Evolutionary conservation across 2,888 invertebrate species (phyloP).

Genomic region (Epirrhoe alternata): DNA sequence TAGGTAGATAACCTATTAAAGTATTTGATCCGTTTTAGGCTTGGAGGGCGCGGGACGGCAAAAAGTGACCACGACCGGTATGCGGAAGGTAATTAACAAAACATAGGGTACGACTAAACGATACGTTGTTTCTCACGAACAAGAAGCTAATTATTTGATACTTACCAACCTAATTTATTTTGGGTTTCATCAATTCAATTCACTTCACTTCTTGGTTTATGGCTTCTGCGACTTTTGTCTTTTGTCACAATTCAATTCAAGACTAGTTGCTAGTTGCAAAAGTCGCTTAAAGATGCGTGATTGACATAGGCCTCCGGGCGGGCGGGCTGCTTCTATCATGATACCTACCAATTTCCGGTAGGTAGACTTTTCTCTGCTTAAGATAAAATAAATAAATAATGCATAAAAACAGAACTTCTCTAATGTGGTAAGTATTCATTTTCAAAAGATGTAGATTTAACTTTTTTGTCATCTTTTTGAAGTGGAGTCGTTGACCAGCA

Average conservation of each 20-base stretch:
- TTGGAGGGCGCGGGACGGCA: slow-evolving; percentile 32
- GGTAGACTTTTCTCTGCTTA: neutral
- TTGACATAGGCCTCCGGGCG: no score
- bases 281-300: no score
- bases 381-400: neutral
- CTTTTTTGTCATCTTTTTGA: slow-evolving; percentile 24
- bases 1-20: slow-evolving; percentile 18
- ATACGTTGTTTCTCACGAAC: slow-evolving; percentile 26
- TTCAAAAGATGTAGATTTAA: slow-evolving; percentile 2
- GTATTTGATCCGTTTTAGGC: slow-evolving; percentile 24
- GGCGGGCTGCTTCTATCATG: no score
- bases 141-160: neutral
- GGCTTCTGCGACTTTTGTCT: no score
- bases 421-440: slow-evolving; percentile 5
- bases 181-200: no score
- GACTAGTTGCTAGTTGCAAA: no score
- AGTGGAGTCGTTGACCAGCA: slow-evolving; percentile 49
- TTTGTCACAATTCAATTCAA: no score
- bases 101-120: slow-evolving; percentile 14
- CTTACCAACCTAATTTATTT: no score
- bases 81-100: slow-evolving; percentile 38
- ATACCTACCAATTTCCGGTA: no score
- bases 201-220: no score
- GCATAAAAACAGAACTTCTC: neutral
- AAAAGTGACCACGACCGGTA: slow-evolving; percentile 41